Evolutionary conservation across 1,140 invertebrate species (phyloP).

Genomic region (Drosophila busckii): DNA sequence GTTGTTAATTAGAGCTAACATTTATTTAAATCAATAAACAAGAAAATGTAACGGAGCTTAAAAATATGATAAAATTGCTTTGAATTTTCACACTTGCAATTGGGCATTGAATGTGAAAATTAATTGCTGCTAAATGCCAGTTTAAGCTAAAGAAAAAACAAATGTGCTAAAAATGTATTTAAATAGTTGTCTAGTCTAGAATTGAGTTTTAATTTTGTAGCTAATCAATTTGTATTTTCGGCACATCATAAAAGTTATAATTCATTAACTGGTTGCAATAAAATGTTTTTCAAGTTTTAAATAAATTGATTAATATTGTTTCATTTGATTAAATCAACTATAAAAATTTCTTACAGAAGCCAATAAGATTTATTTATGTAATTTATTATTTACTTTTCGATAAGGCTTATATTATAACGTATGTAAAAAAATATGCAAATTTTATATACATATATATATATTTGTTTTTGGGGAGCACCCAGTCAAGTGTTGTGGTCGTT

Average conservation of each 20-base stretch:
- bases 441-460: too few species aligned
- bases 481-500: too few species aligned
- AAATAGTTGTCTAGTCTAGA: constrained; percentile 4
- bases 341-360: constrained; percentile 39
- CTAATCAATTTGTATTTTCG: constrained; percentile 36
- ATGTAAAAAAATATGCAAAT: too few species aligned
- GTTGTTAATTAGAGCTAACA: constrained; percentile 59
- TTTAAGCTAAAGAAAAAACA: neutral
- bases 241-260: constrained; percentile 59
- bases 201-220: neutral
- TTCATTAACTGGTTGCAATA: constrained; percentile 47
- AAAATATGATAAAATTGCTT: neutral
- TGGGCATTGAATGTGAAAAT: constrained; percentile 43
- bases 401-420: too few species aligned
- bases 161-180: neutral
- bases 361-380: constrained; percentile 51
- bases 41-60: constrained; percentile 15
- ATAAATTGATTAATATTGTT: constrained; percentile 33
- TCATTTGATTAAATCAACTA: constrained; percentile 26
- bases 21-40: constrained; percentile 65
- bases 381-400: too few species aligned
- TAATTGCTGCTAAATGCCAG: neutral
- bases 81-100: constrained; percentile 36
- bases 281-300: constrained; percentile 43
- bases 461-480: too few species aligned